Evolutionary conservation across 2,888 invertebrate genomes (phyloP).

Genomic region (Rotaria magnacalcarata): DNA sequence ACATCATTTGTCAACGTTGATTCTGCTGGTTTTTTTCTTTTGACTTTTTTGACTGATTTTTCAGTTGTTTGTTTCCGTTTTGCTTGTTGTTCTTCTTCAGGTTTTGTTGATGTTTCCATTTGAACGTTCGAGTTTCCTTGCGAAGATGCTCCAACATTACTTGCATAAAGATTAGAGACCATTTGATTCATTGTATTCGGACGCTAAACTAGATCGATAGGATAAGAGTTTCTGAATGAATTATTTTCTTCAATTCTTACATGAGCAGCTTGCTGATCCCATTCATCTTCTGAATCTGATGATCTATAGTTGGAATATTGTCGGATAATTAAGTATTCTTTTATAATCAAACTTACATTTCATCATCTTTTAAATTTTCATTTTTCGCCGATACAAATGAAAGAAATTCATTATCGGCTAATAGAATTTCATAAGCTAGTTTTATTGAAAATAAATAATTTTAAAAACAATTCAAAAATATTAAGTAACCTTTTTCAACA

Average conservation of each 20-base stretch:
- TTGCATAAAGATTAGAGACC: conserved; percentile 9
- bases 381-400: not conserved
- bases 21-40: not conserved
- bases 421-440: not conserved
- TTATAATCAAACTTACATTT: not conserved
- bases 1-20: not conserved
- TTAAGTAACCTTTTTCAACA: not conserved
- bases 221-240: not conserved
- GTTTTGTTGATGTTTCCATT: not conserved
- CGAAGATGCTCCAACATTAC: not conserved
- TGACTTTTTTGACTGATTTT: not conserved
- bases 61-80: conserved; percentile 5
- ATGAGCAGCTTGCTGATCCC: not conserved
- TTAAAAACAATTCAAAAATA: not conserved
- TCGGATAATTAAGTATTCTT: not conserved
- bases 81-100: not conserved
- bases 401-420: conserved; percentile 26
- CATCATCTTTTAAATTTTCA: not conserved
- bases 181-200: conserved; percentile 36
- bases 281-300: not conserved
- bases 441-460: not conserved
- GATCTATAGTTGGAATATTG: not conserved
- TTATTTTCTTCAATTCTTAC: not conserved
- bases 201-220: conserved; percentile 1
- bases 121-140: not conserved